Percentiles rank a stretch among this genome's conserved stretches.
phyloP scores from a whole-genome alignment of 2,888 invertebrate species.

The Drosophila buzzatii region DNA sequence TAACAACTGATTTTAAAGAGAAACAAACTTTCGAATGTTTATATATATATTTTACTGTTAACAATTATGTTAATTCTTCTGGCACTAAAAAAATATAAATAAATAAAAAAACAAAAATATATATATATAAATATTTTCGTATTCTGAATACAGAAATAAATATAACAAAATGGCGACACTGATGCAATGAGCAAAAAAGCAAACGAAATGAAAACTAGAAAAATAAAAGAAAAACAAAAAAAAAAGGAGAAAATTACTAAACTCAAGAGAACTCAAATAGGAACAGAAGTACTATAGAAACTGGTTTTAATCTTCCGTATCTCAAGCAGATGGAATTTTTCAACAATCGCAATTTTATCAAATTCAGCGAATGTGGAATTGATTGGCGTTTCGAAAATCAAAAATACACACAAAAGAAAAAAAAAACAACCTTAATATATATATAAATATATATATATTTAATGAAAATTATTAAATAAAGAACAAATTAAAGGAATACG shows the following conservation, averaged over 20 bases:
- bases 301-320: constrained; percentile 55
- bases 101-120: too few relatives aligned
- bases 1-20: constrained; percentile 48
- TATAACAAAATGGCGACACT: constrained; percentile 46
- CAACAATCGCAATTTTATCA: constrained; percentile 60
- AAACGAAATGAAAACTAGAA: constrained; percentile 1
- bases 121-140: constrained; percentile 8
- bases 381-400: constrained; percentile 60
- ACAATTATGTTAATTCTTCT: constrained; percentile 37
- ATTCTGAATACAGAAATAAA: constrained; percentile 15
- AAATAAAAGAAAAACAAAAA: background rate
- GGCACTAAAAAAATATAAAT: constrained; percentile 19
- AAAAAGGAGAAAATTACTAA: background rate
- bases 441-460: constrained; percentile 9
- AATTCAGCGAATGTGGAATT: constrained; percentile 57
- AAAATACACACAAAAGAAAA: constrained; percentile 29
- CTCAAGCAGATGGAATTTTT: constrained; percentile 38
- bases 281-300: constrained; percentile 4
- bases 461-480: constrained; percentile 21
- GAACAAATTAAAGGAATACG: constrained; percentile 12
- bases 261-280: background rate
- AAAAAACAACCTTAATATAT: constrained; percentile 7
- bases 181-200: constrained; percentile 16
- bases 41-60: constrained; percentile 34
- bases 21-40: constrained; percentile 38